Evolutionary conservation across 2,888 invertebrate species (phyloP), one percentile per base, ranked within the genome.

Genomic region (Ypsolopha scabrella): DNA sequence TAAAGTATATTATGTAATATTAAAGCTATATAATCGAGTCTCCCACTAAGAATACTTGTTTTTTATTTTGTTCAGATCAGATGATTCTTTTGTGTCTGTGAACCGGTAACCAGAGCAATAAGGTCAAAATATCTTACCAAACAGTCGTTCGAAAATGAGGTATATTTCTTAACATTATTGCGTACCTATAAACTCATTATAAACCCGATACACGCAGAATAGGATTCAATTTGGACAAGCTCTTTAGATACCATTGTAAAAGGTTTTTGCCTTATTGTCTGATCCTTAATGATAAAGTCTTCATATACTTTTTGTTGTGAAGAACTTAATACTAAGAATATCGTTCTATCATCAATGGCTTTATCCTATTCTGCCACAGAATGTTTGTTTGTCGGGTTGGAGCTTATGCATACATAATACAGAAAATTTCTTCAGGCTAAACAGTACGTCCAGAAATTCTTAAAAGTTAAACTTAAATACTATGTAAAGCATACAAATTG

Each of bases 401-500:
- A 43, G 43, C n/a, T 13, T 43, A 43, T 48, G 24, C 39, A 38
- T 48, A 39, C 39, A 38, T 39, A 39, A 48, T 34, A 11, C 38
- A 39, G 14, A 48, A 53, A 53, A 43, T 45, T 54, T 52, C 45
- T 48, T 55, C 55, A 58, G 64, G 68, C 73, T 71, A 71, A 63
- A 59, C 72, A 71, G 72, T 75, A 77, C 74, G 69, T 73, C 65
- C 62, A 67, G 66, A 64, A 68, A 66, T 64, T 61, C 65, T 67
- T 69, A 62, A 60, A 59, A 60, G 62, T 62, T 64, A 65, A 69
- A 67, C 70, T 68, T 65, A 66, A 65, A 64, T 53, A 61, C 83
- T 85, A 85, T 77, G 80, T 85, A 85, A 85, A 85, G 85, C 85
- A 85, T 80, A 78, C 64, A 52, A 49, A 52, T 45, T 49, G 67